A percentile compares a stretch with the other conserved stretches of the same genome.
Evolutionary conservation across 2,113 vertebrate species (phyloP).

Genomic region (Piprites chloris): DNA sequence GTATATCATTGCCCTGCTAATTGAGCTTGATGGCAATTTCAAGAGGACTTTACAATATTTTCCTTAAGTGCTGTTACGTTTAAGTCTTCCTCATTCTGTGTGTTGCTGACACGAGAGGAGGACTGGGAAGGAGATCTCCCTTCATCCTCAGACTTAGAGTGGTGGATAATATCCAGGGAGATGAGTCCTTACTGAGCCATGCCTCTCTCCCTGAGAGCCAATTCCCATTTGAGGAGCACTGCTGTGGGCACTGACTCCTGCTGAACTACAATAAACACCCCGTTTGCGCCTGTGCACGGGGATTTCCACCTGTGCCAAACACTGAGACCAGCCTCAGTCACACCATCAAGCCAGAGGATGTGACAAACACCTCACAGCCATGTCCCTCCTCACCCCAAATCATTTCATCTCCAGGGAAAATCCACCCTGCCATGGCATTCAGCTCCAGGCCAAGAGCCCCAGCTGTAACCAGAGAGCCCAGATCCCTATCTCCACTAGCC

Average conservation of each 20-base stretch:
- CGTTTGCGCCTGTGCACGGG: fast-evolving
- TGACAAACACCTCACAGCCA: neutral
- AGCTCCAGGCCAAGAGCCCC: neutral
- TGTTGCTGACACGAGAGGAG: neutral
- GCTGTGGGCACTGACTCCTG: neutral
- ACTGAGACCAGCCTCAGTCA: fast-evolving
- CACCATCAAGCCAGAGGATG: fast-evolving
- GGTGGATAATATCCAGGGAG: neutral
- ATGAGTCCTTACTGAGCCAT: neutral
- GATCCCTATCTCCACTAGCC: neutral
- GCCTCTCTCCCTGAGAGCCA: neutral
- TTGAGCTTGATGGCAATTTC: slow-evolving; percentile 53
- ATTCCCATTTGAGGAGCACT: neutral
- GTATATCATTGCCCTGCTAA: slow-evolving; percentile 37
- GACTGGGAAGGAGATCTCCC: neutral
- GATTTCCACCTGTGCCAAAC: neutral
- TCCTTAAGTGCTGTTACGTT: neutral
- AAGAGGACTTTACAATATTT: slow-evolving; percentile 24
- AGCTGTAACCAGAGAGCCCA: slow-evolving; percentile 12
- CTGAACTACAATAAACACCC: fast-evolving
- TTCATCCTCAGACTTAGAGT: neutral
- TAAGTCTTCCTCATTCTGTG: neutral
- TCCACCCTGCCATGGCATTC: neutral
- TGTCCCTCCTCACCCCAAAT: neutral
- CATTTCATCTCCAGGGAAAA: neutral